Evolutionary conservation across 2,888 invertebrate genomes (phyloP).

Genomic region (Microdon myrmicae): DNA sequence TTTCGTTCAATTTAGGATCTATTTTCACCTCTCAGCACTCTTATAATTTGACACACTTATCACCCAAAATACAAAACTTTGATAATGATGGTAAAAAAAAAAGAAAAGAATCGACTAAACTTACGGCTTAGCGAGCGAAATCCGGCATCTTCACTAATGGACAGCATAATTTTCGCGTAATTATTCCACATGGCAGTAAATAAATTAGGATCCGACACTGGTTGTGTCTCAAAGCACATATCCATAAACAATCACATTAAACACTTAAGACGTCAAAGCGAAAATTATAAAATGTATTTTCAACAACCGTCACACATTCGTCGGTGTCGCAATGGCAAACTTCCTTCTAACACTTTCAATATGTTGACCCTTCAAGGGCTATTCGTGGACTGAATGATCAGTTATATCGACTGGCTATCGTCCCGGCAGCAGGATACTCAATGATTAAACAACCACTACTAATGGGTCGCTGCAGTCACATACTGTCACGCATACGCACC

Average conservation of each 20-base stretch:
- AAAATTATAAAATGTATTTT: constrained; percentile 47
- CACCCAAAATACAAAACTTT: no score
- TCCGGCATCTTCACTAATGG: constrained; percentile 68
- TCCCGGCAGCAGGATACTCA: constrained; percentile 55
- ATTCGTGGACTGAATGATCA: constrained; percentile 65
- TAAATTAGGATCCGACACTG: constrained; percentile 1
- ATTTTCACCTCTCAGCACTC: no score
- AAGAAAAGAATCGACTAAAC: constrained; percentile 52
- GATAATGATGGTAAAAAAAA: neutral
- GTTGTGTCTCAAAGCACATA: constrained; percentile 16
- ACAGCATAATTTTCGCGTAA: constrained; percentile 59
- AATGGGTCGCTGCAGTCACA: constrained; percentile 33
- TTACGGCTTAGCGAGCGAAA: constrained; percentile 68
- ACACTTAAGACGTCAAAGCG: constrained; percentile 32
- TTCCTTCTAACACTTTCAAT: constrained; percentile 25
- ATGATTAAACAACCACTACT: constrained; percentile 54
- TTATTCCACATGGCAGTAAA: constrained; percentile 33
- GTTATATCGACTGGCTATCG: constrained; percentile 56
- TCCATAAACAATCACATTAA: constrained; percentile 5
- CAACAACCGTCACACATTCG: constrained; percentile 16
- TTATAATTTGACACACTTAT: no score
- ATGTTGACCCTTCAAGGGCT: constrained; percentile 66
- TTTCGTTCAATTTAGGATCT: no score
- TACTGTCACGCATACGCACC: neutral
- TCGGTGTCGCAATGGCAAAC: no score